Evolutionary conservation across 53 echinoderm and acorn worm species (phyloP).

Genomic region (Henricia sp.): DNA sequence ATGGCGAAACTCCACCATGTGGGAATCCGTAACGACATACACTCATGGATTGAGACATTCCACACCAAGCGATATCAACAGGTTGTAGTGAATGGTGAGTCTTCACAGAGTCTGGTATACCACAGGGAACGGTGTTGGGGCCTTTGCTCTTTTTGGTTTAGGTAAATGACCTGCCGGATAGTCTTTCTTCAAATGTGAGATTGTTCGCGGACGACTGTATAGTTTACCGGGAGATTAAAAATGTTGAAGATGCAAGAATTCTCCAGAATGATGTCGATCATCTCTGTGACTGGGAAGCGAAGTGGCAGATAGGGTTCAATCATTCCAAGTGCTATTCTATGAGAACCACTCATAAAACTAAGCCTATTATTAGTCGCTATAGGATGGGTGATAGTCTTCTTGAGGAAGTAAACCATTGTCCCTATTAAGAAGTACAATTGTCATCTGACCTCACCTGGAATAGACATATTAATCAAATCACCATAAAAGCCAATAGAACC

Average conservation of each 20-base stretch:
- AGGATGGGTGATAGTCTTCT: slow-evolving; percentile 14
- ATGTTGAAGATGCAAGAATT: slow-evolving; percentile 1
- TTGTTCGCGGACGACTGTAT: slow-evolving; percentile 44
- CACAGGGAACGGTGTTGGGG: slow-evolving; percentile 47
- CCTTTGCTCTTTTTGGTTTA: slow-evolving; percentile 29
- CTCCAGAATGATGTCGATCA: slow-evolving; percentile 43
- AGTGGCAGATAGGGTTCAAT: slow-evolving; percentile 48
- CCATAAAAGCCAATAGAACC: slow-evolving; percentile 16
- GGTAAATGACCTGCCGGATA: slow-evolving; percentile 25
- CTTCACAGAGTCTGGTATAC: no score
- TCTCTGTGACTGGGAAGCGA: slow-evolving; percentile 46
- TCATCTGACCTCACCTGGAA: slow-evolving; percentile 46
- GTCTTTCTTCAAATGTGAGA: slow-evolving; percentile 15
- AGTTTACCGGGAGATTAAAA: slow-evolving; percentile 1
- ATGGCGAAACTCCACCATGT: background rate
- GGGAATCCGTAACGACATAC: no score
- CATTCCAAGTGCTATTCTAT: slow-evolving; percentile 51
- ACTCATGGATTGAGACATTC: no score
- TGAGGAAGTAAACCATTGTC: slow-evolving; percentile 47
- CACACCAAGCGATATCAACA: no score
- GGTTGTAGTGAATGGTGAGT: no score
- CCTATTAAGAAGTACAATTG: slow-evolving; percentile 58
- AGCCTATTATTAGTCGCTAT: background rate
- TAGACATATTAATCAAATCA: slow-evolving; percentile 28
- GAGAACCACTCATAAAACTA: slow-evolving; percentile 55